A percentile compares a stretch with the other conserved stretches of the same genome.
These are phyloP conservation scores for Saguinus imperator DNA, from an alignment of 2,113 vertebrate species.

Conservation along the genomic window DNA sequence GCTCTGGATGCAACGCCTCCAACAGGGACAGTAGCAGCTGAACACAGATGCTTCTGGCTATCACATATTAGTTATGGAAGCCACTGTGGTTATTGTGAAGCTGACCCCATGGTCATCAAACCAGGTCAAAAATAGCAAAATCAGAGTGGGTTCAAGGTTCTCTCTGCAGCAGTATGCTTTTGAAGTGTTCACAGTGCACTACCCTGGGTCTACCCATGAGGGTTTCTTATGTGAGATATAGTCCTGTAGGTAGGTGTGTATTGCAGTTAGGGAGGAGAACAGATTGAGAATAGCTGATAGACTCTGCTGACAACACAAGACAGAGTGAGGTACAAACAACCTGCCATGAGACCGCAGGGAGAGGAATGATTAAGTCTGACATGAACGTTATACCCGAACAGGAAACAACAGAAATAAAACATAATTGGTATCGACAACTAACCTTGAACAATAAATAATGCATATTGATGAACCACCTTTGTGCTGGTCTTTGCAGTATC, in stretches of 20 bases:
- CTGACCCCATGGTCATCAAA: not conserved
- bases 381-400: not conserved
- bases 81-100: not conserved
- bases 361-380: conserved; percentile 20
- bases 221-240: not conserved
- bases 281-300: not conserved
- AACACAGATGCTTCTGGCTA: not conserved
- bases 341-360: not conserved
- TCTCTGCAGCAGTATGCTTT: not conserved
- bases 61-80: not conserved
- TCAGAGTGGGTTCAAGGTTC: not conserved
- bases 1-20: not conserved
- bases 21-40: not conserved
- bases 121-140: not conserved
- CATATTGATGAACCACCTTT: not conserved
- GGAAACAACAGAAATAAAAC: conserved; percentile 1
- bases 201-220: rapidly evolving
- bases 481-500: not conserved
- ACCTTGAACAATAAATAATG: conserved; percentile 3
- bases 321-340: not conserved
- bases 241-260: no score
- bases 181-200: not conserved
- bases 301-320: not conserved
- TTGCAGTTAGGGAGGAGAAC: not conserved
- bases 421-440: not conserved